Percentiles rank a stretch among this genome's conserved stretches.
These are phyloP conservation scores for Acrobasis consociella DNA, from an alignment of 2,888 invertebrate genomes.

Conservation along the genomic window DNA sequence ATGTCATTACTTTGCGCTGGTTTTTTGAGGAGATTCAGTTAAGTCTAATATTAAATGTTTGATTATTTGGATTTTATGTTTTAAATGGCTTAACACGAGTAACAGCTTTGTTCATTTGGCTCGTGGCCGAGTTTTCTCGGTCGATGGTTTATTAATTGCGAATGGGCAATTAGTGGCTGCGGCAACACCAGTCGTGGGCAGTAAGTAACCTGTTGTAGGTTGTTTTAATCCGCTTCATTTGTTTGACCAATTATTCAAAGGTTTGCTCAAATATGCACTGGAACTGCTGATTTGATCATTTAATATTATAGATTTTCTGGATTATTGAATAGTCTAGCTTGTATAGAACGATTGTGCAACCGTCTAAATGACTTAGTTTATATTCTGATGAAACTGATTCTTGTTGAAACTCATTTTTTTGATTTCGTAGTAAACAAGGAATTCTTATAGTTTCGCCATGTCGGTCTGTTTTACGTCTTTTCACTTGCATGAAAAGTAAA, in stretches of 20 bases:
- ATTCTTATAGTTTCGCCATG: too few species aligned
- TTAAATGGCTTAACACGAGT: not conserved
- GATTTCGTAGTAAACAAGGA: too few species aligned
- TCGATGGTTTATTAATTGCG: constrained; percentile 48
- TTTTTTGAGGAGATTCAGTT: too few species aligned
- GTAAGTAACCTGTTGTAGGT: constrained; percentile 47
- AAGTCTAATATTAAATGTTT: too few species aligned
- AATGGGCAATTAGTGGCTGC: constrained; percentile 50
- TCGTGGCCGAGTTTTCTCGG: constrained; percentile 34
- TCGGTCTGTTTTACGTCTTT: not conserved
- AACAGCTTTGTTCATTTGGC: constrained; percentile 34
- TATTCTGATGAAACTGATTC: too few species aligned
- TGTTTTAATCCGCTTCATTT: constrained; percentile 29
- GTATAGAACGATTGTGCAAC: too few species aligned
- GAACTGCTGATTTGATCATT: too few species aligned
- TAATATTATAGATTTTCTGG: too few species aligned
- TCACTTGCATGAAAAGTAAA: not conserved
- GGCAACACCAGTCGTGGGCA: not conserved
- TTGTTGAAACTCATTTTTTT: too few species aligned
- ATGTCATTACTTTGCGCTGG: too few species aligned
- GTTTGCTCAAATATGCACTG: not conserved
- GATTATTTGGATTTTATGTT: not conserved
- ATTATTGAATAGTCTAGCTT: too few species aligned
- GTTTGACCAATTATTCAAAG: not conserved
- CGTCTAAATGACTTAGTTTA: too few species aligned